Evolutionary conservation across 2,113 vertebrate species (phyloP), one percentile per base, ranked within the genome.

Genomic region (Mugil cephalus): DNA sequence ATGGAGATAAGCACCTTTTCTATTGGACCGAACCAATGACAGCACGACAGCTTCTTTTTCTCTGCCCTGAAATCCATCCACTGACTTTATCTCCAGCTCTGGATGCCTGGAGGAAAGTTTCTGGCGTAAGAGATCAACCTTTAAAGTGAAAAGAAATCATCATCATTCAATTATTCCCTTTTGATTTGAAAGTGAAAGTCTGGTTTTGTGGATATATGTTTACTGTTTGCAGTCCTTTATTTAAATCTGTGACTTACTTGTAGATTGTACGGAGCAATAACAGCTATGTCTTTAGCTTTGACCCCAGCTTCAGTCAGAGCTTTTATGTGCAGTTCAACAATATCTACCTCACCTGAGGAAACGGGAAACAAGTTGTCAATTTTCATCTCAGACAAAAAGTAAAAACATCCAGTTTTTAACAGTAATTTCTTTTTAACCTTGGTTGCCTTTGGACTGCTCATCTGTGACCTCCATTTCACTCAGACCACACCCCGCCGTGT

Each of bases 51-150:
- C 98, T 84, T 99, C 98, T 45, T 99, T 99, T 87, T 99, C 98
- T 52, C 98, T 94, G 51, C 98, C 98, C 40, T 99, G 98, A 90
- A 99, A 99, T 45, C 98, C 97, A 52, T 99, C 98, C 0, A 99
- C 96, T 0, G 98, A 98, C 86, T 95, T 98, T 1, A 99, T 93
- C 80, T 99, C 98, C 0, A 99, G 94, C 52, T 95, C 94, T 0
- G 97, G 95, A 69, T 97, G 89, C 35, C 52, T 91, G 10, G 71
- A 85, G 4, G 90, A 93, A 0, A 99, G 96, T 78, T 93, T 95
- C 83, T 97, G 94, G 30, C 96, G 94, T 19, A 99, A 94, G 83
- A 99, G 94, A 80, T 99, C 95, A 58, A 99, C 98, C 98, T 99
- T 84, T 11, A 82, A 58, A 55, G 58, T 67, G 15, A 87, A 12